A percentile compares a stretch with the other conserved stretches of the same genome.
These are phyloP conservation scores for Cephus sareptanus DNA, from an alignment of 2,888 invertebrate genomes.

Conservation along the genomic window DNA sequence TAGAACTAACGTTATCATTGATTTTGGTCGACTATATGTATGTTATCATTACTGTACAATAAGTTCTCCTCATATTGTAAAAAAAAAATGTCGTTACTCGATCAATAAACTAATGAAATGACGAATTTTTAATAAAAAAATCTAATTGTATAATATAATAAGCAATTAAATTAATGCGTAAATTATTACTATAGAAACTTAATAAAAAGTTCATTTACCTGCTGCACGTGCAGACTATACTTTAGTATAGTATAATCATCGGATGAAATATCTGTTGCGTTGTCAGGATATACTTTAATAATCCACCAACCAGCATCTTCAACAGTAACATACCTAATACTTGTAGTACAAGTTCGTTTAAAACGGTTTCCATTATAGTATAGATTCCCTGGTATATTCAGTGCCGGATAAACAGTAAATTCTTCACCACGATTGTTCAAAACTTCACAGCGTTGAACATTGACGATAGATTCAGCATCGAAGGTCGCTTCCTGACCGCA, in stretches of 20 bases:
- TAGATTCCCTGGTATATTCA: background rate
- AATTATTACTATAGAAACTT: background rate
- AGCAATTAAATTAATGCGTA: background rate
- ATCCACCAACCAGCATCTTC: conserved; percentile 4
- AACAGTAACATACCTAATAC: background rate
- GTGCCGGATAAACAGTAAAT: background rate
- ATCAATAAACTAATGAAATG: background rate
- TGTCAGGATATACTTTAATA: background rate
- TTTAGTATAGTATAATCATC: background rate
- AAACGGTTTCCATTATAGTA: background rate
- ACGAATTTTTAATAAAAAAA: background rate
- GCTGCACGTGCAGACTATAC: background rate
- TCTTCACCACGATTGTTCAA: background rate
- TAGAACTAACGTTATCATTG: background rate
- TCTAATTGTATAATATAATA: background rate
- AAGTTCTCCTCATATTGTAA: background rate
- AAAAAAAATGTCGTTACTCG: background rate
- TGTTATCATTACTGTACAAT: background rate
- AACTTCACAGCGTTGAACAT: background rate
- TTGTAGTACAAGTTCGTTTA: background rate
- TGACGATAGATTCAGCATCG: background rate
- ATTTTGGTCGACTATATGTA: background rate
- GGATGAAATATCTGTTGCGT: background rate
- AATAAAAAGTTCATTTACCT: background rate
- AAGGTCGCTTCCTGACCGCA: background rate